Percentiles rank a stretch among this genome's conserved stretches.
Evolutionary conservation across 2,888 invertebrate species (phyloP).

Genomic region (Synanthedon tipuliformis): DNA sequence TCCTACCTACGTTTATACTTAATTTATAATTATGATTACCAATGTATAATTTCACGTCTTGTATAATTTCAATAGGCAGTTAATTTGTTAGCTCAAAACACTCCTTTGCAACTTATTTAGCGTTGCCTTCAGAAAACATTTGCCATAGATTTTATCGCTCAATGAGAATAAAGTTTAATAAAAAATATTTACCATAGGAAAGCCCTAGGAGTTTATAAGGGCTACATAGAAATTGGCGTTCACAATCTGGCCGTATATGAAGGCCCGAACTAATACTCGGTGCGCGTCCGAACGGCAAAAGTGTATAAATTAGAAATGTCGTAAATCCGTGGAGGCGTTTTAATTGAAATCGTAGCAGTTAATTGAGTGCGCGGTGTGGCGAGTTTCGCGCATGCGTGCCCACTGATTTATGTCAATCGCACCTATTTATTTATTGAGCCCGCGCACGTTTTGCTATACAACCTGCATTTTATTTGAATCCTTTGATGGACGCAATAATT

Average conservation of each 20-base stretch:
- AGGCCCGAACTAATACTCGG: constrained; percentile 14
- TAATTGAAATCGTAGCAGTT: constrained; percentile 64
- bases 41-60: too few species aligned
- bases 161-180: background rate
- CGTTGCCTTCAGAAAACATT: too few species aligned
- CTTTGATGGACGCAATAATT: constrained; percentile 3
- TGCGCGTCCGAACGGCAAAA: constrained; percentile 29
- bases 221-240: background rate
- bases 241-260: background rate
- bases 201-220: background rate
- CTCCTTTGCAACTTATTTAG: too few species aligned
- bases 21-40: too few species aligned
- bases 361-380: constrained; percentile 45
- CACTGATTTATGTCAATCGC: constrained; percentile 45
- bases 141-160: too few species aligned
- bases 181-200: background rate
- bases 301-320: constrained; percentile 53
- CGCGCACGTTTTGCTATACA: constrained; percentile 21
- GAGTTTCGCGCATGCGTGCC: constrained; percentile 45
- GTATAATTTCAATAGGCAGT: too few species aligned
- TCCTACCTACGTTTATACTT: too few species aligned
- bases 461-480: constrained; percentile 6
- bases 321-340: constrained; percentile 58
- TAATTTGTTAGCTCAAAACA: too few species aligned
- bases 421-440: constrained; percentile 44